These are phyloP conservation scores for Philaethria dido DNA, from an alignment of 2,888 invertebrate species.

Conservation along the genomic window DNA sequence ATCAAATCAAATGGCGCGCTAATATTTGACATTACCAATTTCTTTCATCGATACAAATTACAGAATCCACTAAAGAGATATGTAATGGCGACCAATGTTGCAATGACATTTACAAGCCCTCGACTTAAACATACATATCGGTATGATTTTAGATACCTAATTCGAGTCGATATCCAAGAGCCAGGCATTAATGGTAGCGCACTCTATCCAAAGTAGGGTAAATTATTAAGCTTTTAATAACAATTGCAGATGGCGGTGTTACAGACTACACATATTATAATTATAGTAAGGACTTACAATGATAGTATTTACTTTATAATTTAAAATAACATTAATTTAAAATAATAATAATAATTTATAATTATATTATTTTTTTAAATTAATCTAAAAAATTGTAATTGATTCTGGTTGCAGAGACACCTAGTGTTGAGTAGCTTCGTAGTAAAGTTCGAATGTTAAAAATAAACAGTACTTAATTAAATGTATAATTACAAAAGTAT, in stretches of 20 bases:
- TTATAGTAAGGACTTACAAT: too few species aligned
- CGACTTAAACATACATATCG: slow-evolving; percentile 4
- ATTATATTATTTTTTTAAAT: neutral
- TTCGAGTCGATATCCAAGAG: slow-evolving; percentile 37
- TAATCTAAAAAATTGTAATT: neutral
- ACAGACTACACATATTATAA: neutral
- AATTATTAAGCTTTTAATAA: neutral
- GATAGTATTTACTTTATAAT: too few species aligned
- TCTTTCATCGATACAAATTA: slow-evolving; percentile 55
- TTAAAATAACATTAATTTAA: neutral
- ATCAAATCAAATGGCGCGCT: slow-evolving; percentile 56
- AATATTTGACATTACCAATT: slow-evolving; percentile 66
- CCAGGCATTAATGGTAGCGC: slow-evolving; percentile 27
- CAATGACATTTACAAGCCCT: slow-evolving; percentile 36
- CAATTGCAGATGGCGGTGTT: slow-evolving; percentile 4
- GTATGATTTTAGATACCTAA: slow-evolving; percentile 17
- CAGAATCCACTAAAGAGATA: slow-evolving; percentile 52
- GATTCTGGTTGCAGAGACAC: slow-evolving; percentile 45
- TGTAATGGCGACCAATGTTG: slow-evolving; percentile 63
- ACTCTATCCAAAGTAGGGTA: slow-evolving; percentile 20
- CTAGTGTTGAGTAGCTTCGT: slow-evolving; percentile 55
- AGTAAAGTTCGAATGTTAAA: neutral
- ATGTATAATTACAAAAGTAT: too few species aligned
- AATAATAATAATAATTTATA: neutral
- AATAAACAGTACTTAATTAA: too few species aligned